Evolutionary conservation across 1,140 invertebrate species (phyloP), one percentile per base, ranked within the genome.

Genomic region (Augochlora pura): DNA sequence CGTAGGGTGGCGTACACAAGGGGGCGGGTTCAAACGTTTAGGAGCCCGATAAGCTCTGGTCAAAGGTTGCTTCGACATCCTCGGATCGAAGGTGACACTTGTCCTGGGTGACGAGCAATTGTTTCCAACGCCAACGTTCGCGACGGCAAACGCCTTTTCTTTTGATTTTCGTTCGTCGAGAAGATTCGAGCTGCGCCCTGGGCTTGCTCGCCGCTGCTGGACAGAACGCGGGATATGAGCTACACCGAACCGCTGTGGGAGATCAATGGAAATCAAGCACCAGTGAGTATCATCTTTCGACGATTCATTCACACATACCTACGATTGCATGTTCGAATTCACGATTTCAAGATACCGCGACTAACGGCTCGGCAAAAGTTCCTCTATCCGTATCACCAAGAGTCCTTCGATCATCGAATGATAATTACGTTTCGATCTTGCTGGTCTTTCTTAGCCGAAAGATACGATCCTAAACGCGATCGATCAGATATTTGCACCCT

Each of bases 171-270:
- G 78, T 84, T 39, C 65, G 60, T 67, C 27, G 38, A 59, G 42
- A 27, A 64, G 32, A 32, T 32, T 4, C 54, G 23, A 70, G 60
- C 66, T 25, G 38, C 42, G 32, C 79, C 54, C 54, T 65, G 62
- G 72, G 27, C 32, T 42, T 52, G 59, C 39, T 81, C 62, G 21
- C 62, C 57, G 21, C 62, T 49, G 25, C 59, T 85, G 84, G 77
- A 85, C 49, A 85, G 85, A 68, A 75, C 77, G 65, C 88, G 79
- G 90, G 91, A 92, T 92, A 93, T 93, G 91, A 92, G 87, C 89
- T 93, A 93, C 90, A 86, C 89, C 87, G 91, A 93, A 91, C 87
- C 91, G 46, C 75, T 92, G 80, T 93, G 92, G 91, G 92, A 93
- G 89, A 92, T 93, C 60, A 92, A 92, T 88, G 91, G 91, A 89